Base-by-base conservation (phyloP, 2,113 vertebrate species). In the Phylloscopus whistleri region DNA sequence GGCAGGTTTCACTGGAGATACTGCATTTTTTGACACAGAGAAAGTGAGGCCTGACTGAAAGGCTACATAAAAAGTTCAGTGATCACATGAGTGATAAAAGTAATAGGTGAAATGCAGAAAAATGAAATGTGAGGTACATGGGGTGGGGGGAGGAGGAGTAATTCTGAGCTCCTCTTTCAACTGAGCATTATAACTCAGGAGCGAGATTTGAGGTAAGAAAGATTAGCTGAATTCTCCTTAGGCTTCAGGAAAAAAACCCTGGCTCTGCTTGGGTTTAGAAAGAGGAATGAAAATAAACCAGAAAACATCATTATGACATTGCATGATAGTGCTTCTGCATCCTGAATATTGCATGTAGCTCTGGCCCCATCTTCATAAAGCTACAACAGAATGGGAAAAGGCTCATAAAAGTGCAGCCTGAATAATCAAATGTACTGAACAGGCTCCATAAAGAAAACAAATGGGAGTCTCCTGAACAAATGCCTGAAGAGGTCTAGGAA, bases 31-130 rank as follows among this genome's bases (percentile, higher is more conserved):
- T 8, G 23, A 39, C 31, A 49, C 35, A 33, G 26, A 13, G 31
- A 56, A 80, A 16, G 14, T 35, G 58, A 51, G 35, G 10, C 30
- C 35, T 56, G 67, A 21, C 15, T 27, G 24, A 79, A 67, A 14
- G 49, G 31, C 60, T 44, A 6, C 31, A 20, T 33, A 67, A 72
- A 41, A 55, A 55, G 11, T 20, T 8, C 16, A 37, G 2, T 35
- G 41, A 39, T 58, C 2, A 1, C 1, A 0, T 1, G 1, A 27
- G 51, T 28, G 77, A 46, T 43, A n/a, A 74, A 88, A 69, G 21
- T 24, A 11, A 16, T 10, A 48, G 37, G 20, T 53, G 22, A 80
- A 81, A 48, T 69, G 31, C 1, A 87, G 41, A 23, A 39, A 69
- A 64, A 58, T 70, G 16, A 27, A 62, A 7, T 2, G 2, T 26